A percentile compares a stretch with the other conserved stretches of the same genome.
Evolutionary conservation across 2,113 vertebrate genomes (phyloP).

Genomic region (Oreochromis niloticus): DNA sequence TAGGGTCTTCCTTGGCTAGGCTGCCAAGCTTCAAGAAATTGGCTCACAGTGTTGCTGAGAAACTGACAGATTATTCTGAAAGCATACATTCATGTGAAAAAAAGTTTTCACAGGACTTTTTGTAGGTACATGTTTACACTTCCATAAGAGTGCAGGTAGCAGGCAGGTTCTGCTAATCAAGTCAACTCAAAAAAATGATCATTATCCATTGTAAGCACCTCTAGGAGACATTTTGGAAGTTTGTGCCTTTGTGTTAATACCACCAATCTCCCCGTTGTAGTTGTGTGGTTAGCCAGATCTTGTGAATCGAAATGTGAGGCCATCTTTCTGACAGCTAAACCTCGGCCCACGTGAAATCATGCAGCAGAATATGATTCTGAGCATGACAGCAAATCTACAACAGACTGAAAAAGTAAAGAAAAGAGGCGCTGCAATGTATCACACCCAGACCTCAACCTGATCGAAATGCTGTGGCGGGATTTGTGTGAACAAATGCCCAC

Average conservation of each 20-base stretch:
- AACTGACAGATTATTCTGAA: neutral
- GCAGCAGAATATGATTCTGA: neutral
- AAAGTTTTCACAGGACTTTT: neutral
- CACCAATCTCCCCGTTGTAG: neutral
- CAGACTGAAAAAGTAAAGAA: neutral
- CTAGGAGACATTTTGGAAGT: neutral
- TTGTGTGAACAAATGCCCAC: neutral
- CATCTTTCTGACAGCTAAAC: neutral
- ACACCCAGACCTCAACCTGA: neutral
- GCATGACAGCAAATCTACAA: neutral
- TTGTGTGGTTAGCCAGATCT: neutral
- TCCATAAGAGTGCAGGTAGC: neutral
- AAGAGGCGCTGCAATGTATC: neutral
- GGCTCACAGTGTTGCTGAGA: neutral
- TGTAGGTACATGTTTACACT: neutral
- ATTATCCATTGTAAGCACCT: neutral
- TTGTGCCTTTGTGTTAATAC: neutral
- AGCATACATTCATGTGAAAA: neutral
- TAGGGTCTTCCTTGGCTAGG: neutral
- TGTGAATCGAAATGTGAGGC: neutral
- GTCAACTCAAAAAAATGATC: fast-evolving
- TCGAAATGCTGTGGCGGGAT: neutral
- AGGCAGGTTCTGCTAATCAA: neutral
- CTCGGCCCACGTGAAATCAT: neutral
- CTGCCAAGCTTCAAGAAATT: neutral